phyloP scores from a whole-genome alignment of 2,888 invertebrate genomes.

The Serripes groenlandicus region DNA sequence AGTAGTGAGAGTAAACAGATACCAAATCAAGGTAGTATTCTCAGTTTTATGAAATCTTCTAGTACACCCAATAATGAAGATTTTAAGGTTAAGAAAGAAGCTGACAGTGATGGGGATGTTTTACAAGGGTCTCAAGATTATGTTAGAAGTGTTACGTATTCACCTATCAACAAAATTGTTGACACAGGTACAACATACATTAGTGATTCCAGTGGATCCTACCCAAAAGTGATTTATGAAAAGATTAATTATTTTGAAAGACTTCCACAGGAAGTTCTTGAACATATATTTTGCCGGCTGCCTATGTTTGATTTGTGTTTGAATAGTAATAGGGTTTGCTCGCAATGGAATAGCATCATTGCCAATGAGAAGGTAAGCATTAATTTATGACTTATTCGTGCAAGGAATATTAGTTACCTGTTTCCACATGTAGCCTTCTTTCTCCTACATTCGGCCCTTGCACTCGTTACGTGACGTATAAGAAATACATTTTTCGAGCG shows the following conservation, averaged over 20 bases:
- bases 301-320: conserved; percentile 81
- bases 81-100: too few relatives aligned
- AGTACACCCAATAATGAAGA: conserved; percentile 5
- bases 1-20: conserved; percentile 41
- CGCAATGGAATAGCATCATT: conserved; percentile 80
- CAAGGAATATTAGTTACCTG: too few relatives aligned
- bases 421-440: too few relatives aligned
- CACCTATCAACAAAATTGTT: conserved; percentile 70
- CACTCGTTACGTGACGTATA: too few relatives aligned
- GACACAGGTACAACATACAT: conserved; percentile 64
- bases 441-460: too few relatives aligned
- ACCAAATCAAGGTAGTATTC: conserved; percentile 57
- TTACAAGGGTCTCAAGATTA: not conserved
- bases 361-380: conserved; percentile 76
- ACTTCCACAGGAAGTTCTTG: conserved; percentile 79
- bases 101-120: too few relatives aligned
- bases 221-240: conserved; percentile 3
- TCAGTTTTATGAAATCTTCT: conserved; percentile 43
- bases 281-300: conserved; percentile 82
- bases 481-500: too few relatives aligned
- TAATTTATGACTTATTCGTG: too few relatives aligned
- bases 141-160: conserved; percentile 64
- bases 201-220: conserved; percentile 67
- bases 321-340: conserved; percentile 81
- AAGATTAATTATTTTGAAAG: conserved; percentile 73